Percentiles rank a stretch among this genome's conserved stretches.
Conservation (phyloP, 1,140 invertebrate genomes). For the Gonatopus flavifemur region DNA sequence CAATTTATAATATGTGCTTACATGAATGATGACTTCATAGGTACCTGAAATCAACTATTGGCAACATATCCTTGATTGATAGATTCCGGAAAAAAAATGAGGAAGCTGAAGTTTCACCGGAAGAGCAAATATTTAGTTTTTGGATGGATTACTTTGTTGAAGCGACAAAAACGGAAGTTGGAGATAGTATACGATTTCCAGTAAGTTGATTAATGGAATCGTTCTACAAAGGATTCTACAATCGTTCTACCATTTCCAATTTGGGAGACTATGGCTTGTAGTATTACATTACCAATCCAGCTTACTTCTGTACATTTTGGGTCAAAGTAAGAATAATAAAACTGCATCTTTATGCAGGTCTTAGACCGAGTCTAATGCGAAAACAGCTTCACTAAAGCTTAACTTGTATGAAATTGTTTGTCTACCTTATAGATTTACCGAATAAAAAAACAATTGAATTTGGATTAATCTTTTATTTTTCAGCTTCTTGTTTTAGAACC, state of each 20-base stretch:
- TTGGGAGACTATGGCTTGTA: conserved; percentile 36
- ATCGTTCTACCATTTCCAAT: no score
- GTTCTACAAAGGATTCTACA: conserved; percentile 33
- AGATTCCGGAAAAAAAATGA: conserved; percentile 83
- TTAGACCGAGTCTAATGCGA: no score
- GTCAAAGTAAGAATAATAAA: conserved; percentile 38
- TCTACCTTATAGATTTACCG: conserved; percentile 1
- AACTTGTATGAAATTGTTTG: conserved; percentile 25
- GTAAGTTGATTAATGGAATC: conserved; percentile 63
- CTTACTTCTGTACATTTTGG: conserved; percentile 36
- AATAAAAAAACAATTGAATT: conserved; percentile 7
- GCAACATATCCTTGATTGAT: conserved; percentile 95
- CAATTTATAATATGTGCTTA: neutral
- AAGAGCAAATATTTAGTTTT: conserved; percentile 90
- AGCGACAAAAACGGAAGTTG: conserved; percentile 78
- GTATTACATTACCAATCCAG: conserved; percentile 35
- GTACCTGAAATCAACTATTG: conserved; percentile 97
- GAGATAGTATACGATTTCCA: conserved; percentile 85
- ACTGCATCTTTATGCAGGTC: conserved; percentile 28
- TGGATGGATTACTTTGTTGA: conserved; percentile 99
- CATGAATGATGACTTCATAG: conserved; percentile 42
- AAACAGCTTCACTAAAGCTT: no score
- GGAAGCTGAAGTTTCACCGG: conserved; percentile 68
- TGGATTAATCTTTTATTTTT: conserved; percentile 28
- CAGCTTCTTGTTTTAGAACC: conserved; percentile 90